Conservation (phyloP, 1,140 invertebrate genomes). For the Lordiphosa clarofinis region DNA sequence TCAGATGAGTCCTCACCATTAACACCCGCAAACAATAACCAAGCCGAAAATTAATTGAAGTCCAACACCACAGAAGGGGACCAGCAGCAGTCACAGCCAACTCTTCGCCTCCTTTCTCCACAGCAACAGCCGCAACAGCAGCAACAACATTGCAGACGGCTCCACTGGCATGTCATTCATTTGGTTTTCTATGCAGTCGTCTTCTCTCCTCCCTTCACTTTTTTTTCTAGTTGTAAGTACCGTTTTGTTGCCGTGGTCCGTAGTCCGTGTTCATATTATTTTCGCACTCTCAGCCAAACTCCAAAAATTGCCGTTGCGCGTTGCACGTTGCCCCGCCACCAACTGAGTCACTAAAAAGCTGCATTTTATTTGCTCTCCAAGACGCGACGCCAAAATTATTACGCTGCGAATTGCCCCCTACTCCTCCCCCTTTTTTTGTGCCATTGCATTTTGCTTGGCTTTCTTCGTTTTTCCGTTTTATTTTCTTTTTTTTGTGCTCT, state of each 20-base stretch:
- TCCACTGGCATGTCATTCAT: slow-evolving; percentile 45
- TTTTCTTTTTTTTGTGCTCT: slow-evolving; percentile 20
- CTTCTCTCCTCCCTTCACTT: not conserved
- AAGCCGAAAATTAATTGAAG: slow-evolving; percentile 60
- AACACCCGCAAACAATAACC: slow-evolving; percentile 57
- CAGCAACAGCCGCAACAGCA: slow-evolving; percentile 15
- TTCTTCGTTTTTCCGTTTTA: slow-evolving; percentile 24
- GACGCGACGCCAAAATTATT: slow-evolving; percentile 66
- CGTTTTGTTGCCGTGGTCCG: slow-evolving; percentile 31
- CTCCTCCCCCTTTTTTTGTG: slow-evolving; percentile 4
- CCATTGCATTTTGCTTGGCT: slow-evolving; percentile 34
- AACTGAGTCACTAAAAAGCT: slow-evolving; percentile 68
- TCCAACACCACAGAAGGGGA: slow-evolving; percentile 25
- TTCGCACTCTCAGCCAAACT: slow-evolving; percentile 45
- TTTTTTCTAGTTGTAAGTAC: slow-evolving; percentile 2
- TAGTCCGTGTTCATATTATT: slow-evolving; percentile 50
- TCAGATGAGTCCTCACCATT: slow-evolving; percentile 8
- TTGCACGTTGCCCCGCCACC: slow-evolving; percentile 24
- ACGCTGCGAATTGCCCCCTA: slow-evolving; percentile 20
- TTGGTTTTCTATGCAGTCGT: slow-evolving; percentile 43
- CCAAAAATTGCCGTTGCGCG: slow-evolving; percentile 20
- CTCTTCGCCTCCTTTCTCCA: too few species aligned
- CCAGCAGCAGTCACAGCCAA: slow-evolving; percentile 7
- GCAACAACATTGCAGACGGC: slow-evolving; percentile 38
- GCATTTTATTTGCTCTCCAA: slow-evolving; percentile 67